phyloP scores from a whole-genome alignment of 2,888 invertebrate genomes.

The Stomorhina lunata region DNA sequence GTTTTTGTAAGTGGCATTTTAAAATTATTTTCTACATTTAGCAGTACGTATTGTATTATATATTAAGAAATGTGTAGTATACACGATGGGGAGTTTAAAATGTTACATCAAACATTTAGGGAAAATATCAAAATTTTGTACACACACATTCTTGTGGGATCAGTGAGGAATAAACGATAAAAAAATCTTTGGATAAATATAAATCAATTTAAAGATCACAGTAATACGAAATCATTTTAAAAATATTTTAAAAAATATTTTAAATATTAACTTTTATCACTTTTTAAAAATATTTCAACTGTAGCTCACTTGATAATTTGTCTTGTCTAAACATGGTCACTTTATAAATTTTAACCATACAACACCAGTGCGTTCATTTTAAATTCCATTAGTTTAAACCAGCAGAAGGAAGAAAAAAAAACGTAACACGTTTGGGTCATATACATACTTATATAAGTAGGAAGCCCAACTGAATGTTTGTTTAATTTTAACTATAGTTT shows the following conservation, averaged over 20 bases:
- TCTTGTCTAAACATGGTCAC: not conserved
- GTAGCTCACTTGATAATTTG: not conserved
- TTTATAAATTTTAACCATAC: not conserved
- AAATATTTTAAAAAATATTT: no score
- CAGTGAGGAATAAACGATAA: no score
- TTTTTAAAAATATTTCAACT: no score
- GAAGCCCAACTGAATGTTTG: conserved; percentile 8
- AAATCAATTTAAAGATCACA: no score
- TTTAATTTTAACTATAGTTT: conserved; percentile 52
- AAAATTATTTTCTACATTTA: conserved; percentile 1
- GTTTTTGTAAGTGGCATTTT: conserved; percentile 32
- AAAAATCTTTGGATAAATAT: no score
- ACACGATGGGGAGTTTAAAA: not conserved
- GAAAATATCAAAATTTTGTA: no score
- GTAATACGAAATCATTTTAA: no score
- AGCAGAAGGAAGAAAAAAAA: not conserved
- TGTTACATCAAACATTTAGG: not conserved
- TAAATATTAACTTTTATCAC: no score
- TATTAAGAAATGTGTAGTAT: not conserved
- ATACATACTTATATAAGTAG: no score
- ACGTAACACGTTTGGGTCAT: conserved; percentile 17
- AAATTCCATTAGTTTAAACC: not conserved
- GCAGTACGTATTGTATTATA: not conserved
- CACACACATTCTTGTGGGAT: no score
- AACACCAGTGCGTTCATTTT: conserved; percentile 48